Evolutionary conservation across 2,888 invertebrate genomes (phyloP), one percentile per base, ranked within the genome.

Genomic region (Pteria penguin): DNA sequence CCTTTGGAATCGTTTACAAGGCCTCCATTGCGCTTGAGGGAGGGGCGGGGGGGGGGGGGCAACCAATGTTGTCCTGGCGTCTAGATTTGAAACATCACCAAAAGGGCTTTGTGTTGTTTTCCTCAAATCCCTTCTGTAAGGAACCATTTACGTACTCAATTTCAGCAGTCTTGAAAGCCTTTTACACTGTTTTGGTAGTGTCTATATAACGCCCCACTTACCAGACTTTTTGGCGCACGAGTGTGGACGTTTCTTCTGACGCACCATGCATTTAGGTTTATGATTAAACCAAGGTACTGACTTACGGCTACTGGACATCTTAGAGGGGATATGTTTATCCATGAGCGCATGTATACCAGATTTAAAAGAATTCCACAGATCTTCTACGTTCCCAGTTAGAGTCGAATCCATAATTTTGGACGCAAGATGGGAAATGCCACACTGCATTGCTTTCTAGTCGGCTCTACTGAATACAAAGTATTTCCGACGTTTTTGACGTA

Each of bases 91-190:
- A 73, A 66, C 76, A 81, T 3, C 72, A 29, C 76, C 79, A 82
- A 27, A 80, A 82, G 18, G 77, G 80, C 33, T 83, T 81, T 5
- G 78, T 45, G 66, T 81, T 76, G 2, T 79, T 72, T 18, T 80
- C 63, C 11, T 75, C 75, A 24, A 78, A 73, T 24, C 77, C 75
- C 55, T 75, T 62, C 29, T 72, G 61, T 18, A 67, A 75, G n/a
- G 33, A 62, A n/a, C 36, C 31, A 33, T 74, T 70, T 26, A 77
- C 68, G 29, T 72, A 45, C 55, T 69, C 60, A 14, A 74, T 63
- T 52, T 79, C 76, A 2, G 74, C 68, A 55, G 55, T 36, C 54
- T 74, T 76, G 54, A 74, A 74, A 1, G 27, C 68, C n/a, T 61
- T 55, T 76, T 79, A 26, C 76, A 76, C 26, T 74, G 31, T 60